These are phyloP conservation scores for Orthonychiurus folsomi DNA, from an alignment of 2,888 invertebrate species.

Conservation along the genomic window DNA sequence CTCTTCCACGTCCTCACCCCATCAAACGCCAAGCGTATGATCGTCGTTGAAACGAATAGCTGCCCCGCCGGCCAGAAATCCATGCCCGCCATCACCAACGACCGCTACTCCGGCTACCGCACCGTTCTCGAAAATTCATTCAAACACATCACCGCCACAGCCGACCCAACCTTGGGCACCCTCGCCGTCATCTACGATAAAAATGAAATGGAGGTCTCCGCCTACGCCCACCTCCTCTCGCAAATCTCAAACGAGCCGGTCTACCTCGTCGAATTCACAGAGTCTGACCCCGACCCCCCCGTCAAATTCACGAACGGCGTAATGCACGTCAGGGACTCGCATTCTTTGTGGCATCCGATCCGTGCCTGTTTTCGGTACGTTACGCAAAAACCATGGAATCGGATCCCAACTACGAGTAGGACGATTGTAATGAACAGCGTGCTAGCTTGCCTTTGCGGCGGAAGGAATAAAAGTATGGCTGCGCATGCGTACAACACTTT, in stretches of 20 bases:
- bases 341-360: background rate
- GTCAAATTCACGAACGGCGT: background rate
- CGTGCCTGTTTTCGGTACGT: background rate
- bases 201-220: background rate
- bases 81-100: background rate
- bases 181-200: constrained; percentile 4
- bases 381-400: background rate
- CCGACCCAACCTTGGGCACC: background rate
- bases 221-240: background rate
- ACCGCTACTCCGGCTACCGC: background rate
- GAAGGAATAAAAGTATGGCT: background rate
- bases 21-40: background rate
- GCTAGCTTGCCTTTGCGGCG: background rate
- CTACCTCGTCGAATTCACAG: background rate
- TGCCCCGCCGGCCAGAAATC: constrained; percentile 4
- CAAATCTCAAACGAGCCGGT: background rate
- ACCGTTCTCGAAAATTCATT: background rate
- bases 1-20: background rate
- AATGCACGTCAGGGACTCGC: background rate
- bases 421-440: background rate
- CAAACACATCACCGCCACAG: background rate
- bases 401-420: background rate
- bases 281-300: background rate
- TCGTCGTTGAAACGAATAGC: background rate
- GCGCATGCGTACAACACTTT: background rate